These are phyloP conservation scores for Bombus vancouverensis DNA, from an alignment of 1,140 invertebrate genomes.

Conservation along the genomic window DNA sequence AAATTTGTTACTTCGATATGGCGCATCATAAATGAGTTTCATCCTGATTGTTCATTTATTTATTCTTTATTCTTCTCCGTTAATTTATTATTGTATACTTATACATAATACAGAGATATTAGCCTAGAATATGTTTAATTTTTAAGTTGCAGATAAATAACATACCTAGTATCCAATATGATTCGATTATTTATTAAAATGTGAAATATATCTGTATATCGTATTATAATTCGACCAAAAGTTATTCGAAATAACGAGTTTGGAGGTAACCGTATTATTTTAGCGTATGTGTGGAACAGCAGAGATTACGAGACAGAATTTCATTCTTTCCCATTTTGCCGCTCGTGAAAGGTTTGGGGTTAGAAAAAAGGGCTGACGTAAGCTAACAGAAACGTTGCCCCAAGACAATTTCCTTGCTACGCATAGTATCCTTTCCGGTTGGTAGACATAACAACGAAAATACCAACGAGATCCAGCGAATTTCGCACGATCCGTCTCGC, in stretches of 20 bases:
- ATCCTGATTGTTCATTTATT: neutral
- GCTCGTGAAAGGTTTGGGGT: neutral
- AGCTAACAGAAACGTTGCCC: slow-evolving; percentile 31
- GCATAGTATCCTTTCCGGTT: slow-evolving; percentile 20
- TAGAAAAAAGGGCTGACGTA: neutral
- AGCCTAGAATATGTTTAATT: neutral
- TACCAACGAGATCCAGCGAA: slow-evolving; percentile 28
- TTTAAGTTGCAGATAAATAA: neutral
- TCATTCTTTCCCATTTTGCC: neutral
- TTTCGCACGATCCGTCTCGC: slow-evolving; percentile 49
- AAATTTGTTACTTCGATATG: neutral
- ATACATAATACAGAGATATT: too few relatives aligned
- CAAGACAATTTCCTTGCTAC: slow-evolving; percentile 43
- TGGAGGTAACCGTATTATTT: neutral
- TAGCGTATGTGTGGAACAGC: neutral
- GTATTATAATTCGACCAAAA: fast-evolving
- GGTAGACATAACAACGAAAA: slow-evolving; percentile 50
- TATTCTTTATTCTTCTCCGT: neutral
- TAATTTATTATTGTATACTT: neutral
- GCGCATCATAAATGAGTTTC: neutral
- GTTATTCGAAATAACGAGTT: neutral
- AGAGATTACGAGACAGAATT: slow-evolving; percentile 6
- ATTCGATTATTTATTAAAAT: neutral
- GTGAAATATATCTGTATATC: neutral
- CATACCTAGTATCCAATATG: neutral